Conservation (phyloP, 2,888 invertebrate species). For the Drosophila fungiperda region DNA sequence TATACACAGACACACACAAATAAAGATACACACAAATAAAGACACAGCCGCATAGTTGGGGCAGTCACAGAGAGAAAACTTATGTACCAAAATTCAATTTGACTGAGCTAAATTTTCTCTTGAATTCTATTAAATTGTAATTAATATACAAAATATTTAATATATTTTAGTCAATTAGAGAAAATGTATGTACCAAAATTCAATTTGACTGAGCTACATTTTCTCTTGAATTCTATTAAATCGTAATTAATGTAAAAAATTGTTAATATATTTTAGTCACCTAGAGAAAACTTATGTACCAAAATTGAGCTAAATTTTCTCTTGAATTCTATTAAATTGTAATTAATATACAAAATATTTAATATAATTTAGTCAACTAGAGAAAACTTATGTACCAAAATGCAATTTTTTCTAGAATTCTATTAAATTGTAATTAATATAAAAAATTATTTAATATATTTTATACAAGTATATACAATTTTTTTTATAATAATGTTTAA, state of each 20-base stretch:
- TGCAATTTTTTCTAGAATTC: neutral
- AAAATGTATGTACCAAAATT: neutral
- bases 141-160: neutral
- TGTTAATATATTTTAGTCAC: too few species aligned
- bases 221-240: too few species aligned
- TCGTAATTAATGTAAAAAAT: neutral
- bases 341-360: neutral
- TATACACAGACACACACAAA: constrained; percentile 45
- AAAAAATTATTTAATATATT: neutral
- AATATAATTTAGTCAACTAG: too few species aligned
- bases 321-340: too few species aligned
- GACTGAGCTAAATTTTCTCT: too few species aligned
- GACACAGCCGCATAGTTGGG: constrained; percentile 10
- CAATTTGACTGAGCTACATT: neutral
- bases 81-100: neutral
- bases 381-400: neutral
- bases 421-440: too few species aligned
- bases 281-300: neutral
- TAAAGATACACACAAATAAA: constrained; percentile 26
- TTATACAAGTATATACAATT: too few species aligned
- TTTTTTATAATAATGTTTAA: neutral
- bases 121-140: too few species aligned
- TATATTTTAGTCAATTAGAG: neutral
- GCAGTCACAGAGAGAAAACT: constrained; percentile 10
- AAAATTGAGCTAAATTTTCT: neutral